Evolutionary conservation across 2,113 vertebrate genomes (phyloP).

Genomic region (Lanius ludovicianus): DNA sequence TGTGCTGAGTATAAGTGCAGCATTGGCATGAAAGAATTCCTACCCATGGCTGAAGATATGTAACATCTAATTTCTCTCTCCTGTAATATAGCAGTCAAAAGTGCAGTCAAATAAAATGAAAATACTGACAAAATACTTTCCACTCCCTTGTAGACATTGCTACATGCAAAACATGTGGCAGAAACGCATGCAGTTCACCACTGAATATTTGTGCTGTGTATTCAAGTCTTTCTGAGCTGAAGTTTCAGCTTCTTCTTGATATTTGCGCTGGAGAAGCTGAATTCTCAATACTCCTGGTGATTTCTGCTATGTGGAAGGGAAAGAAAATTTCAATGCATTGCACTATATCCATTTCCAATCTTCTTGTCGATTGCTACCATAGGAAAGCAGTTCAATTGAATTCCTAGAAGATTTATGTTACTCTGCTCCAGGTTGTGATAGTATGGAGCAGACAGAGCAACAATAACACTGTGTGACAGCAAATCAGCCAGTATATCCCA

Average conservation of each 20-base stretch:
- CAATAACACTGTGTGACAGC: not conserved
- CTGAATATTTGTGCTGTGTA: not conserved
- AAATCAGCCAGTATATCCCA: not conserved
- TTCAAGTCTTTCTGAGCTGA: not conserved
- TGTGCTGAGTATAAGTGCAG: not conserved
- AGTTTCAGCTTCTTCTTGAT: not conserved
- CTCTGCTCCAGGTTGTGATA: not conserved
- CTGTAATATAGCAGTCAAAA: not conserved
- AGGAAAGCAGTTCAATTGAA: not conserved
- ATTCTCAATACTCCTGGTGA: not conserved
- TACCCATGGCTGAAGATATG: accelerated
- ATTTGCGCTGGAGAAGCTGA: not conserved
- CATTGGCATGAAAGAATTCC: not conserved
- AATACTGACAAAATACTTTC: not conserved
- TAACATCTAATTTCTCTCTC: not conserved
- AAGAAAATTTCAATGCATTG: not conserved
- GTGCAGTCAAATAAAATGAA: not conserved
- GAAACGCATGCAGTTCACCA: not conserved
- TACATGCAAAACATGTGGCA: not conserved
- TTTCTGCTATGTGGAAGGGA: not conserved
- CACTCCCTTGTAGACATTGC: not conserved
- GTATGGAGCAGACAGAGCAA: not conserved
- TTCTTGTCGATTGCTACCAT: not conserved
- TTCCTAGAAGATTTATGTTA: not conserved
- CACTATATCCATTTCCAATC: not conserved